phyloP scores from a whole-genome alignment of 2,888 invertebrate species.

The Agapostemon virescens region DNA sequence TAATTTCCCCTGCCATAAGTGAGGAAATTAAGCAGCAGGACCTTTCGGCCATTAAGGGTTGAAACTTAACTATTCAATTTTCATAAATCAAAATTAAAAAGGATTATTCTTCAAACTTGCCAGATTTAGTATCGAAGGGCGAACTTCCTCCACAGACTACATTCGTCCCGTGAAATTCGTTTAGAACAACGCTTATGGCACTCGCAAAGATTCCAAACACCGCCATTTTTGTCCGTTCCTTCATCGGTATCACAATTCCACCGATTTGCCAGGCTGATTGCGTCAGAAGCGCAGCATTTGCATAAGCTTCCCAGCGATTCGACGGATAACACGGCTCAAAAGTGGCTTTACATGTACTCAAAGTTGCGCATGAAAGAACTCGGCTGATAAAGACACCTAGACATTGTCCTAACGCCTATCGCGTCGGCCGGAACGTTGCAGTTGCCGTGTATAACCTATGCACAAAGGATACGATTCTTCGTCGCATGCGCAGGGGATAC shows the following conservation, averaged over 20 bases:
- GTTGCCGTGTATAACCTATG: not conserved
- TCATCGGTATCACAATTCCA: not conserved
- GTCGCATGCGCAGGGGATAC: slow-evolving; percentile 12
- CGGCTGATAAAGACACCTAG: slow-evolving; percentile 31
- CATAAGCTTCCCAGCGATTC: slow-evolving; percentile 21
- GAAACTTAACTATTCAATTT: no score
- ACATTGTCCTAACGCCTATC: slow-evolving; percentile 2
- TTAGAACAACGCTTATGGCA: not conserved
- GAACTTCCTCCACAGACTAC: no score
- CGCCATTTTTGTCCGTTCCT: not conserved
- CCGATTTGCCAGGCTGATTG: not conserved
- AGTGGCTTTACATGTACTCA: slow-evolving; percentile 14
- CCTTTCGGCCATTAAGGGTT: no score
- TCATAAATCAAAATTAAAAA: no score
- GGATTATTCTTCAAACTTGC: no score
- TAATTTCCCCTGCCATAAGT: no score
- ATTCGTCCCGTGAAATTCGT: no score
- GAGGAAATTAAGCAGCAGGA: no score
- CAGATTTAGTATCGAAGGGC: no score
- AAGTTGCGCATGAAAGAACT: slow-evolving; percentile 9
- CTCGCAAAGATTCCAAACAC: not conserved
- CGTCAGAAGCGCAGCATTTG: not conserved
- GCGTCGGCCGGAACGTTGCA: not conserved
- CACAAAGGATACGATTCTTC: slow-evolving; percentile 38
- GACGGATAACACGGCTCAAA: slow-evolving; percentile 17